Base-by-base conservation (phyloP, 2,113 vertebrate genomes). In the Blennius ocellaris region DNA sequence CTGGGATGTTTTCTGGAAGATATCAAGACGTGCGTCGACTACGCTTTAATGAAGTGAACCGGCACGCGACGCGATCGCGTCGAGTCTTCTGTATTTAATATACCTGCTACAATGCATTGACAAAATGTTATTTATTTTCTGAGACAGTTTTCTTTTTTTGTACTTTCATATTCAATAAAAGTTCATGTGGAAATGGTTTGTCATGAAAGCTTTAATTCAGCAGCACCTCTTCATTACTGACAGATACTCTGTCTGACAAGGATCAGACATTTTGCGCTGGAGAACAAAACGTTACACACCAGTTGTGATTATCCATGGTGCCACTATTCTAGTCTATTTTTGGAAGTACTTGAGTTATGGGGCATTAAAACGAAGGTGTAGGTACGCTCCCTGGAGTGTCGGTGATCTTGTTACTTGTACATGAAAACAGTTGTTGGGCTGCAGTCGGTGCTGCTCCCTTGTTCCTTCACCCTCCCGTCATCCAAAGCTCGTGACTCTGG, bases 101-200 rank as follows among this genome's bases (percentile, higher is more conserved):
- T 41, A 15, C 16, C 39, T 62, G 8, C 61, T 71, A 47, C 61
- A 78, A 75, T 85, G 80, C 66, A 80, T 69, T 58, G 6, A 6
- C n/a, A 40, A 40, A 40, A 11, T n/a, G 5, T 30, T 4, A 80
- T 88, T 79, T 87, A 82, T 85, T 80, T 56, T 47, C 3, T 16
- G n/a, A 56, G 1, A 44, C n/a, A 50, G 63, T 53, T 39, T 51
- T 76, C 64, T 71, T 73, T 2, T 30, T 43, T 65, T 49, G 59
- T 6, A 76, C 73, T 81, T 76, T 70, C 56, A 52, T 40, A 1
- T 53, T 21, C 0, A 89, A 87, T 90, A 87, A 89, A 90, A 77
- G 11, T 54, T 57, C 50, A 51, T 41, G 11, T n/a, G 9, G 59
- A 30, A 63, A 5, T 37, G 5, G 0, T 69, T 73, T 39, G 11